Evolutionary conservation across 1,140 invertebrate genomes (phyloP).

Genomic region (Cydia pomonella): DNA sequence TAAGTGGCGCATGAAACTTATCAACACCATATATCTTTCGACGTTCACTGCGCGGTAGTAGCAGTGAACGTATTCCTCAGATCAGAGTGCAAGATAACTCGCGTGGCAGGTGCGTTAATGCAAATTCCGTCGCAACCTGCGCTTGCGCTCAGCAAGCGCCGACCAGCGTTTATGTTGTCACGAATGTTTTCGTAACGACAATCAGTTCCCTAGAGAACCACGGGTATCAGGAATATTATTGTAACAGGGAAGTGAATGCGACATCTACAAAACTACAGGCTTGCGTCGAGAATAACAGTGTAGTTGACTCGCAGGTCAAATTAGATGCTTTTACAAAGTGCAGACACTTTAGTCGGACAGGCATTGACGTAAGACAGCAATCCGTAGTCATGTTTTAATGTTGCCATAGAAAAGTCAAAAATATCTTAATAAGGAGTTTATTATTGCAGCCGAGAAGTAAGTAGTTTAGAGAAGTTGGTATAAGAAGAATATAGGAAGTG

Average conservation of each 20-base stretch:
- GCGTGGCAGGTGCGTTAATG: slow-evolving; percentile 59
- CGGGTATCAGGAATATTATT: slow-evolving; percentile 38
- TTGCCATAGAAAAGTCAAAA: neutral
- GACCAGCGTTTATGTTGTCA: slow-evolving; percentile 50
- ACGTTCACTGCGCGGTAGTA: slow-evolving; percentile 34
- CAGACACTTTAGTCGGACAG: neutral
- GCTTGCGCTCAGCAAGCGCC: slow-evolving; percentile 34
- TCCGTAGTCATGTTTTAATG: neutral
- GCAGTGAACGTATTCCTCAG: slow-evolving; percentile 44
- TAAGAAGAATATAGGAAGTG: neutral
- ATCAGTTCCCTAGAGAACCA: slow-evolving; percentile 9
- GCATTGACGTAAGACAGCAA: neutral
- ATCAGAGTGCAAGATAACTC: slow-evolving; percentile 54
- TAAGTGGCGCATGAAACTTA: slow-evolving; percentile 13
- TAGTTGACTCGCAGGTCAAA: slow-evolving; percentile 7
- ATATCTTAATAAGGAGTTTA: too few relatives aligned
- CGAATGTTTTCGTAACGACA: slow-evolving; percentile 55
- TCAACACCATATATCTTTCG: neutral
- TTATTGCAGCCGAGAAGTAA: neutral
- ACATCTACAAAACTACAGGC: slow-evolving; percentile 10
- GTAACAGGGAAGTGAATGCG: slow-evolving; percentile 13
- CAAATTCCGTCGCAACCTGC: slow-evolving; percentile 48
- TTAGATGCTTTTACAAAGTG: slow-evolving; percentile 10
- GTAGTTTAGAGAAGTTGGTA: neutral
- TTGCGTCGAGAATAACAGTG: neutral